Conservation (phyloP, 2,797 vertebrate species). For the Scolopax bukidnonensis region DNA sequence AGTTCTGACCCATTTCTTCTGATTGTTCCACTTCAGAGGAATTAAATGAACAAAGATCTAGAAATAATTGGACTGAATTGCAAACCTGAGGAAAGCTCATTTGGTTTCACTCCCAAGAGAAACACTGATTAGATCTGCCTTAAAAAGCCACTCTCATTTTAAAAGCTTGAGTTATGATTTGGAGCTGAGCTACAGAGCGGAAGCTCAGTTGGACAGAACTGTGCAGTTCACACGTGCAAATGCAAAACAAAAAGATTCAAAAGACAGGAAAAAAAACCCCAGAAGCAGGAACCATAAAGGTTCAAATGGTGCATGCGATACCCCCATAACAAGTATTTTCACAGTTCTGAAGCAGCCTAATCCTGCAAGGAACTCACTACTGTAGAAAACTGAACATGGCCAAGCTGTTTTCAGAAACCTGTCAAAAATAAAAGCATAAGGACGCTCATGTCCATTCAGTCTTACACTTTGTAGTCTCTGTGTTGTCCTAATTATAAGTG, state of each 20-base stretch:
- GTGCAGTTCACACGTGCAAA: neutral
- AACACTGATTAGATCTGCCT: conserved; percentile 7
- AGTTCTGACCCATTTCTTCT: neutral
- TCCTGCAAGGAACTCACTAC: neutral
- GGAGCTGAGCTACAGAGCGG: neutral
- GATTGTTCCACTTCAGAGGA: conserved; percentile 43
- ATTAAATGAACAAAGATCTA: conserved; percentile 33
- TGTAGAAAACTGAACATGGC: neutral
- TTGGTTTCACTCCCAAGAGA: neutral
- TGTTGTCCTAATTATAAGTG: neutral
- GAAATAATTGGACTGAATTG: conserved; percentile 29
- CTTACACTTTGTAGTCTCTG: neutral
- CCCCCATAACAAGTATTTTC: neutral
- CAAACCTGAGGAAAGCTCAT: conserved; percentile 13
- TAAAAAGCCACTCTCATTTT: neutral
- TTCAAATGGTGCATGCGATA: neutral
- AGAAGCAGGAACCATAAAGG: neutral
- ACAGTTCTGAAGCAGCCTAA: neutral
- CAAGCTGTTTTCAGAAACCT: neutral
- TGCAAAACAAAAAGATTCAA: neutral
- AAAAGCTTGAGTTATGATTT: neutral
- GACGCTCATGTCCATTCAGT: neutral
- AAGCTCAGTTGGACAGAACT: neutral
- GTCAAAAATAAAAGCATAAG: neutral
- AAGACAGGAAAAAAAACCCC: neutral